Evolutionary conservation across 2,113 vertebrate genomes (phyloP).

Genomic region (Odocoileus virginianus): DNA sequence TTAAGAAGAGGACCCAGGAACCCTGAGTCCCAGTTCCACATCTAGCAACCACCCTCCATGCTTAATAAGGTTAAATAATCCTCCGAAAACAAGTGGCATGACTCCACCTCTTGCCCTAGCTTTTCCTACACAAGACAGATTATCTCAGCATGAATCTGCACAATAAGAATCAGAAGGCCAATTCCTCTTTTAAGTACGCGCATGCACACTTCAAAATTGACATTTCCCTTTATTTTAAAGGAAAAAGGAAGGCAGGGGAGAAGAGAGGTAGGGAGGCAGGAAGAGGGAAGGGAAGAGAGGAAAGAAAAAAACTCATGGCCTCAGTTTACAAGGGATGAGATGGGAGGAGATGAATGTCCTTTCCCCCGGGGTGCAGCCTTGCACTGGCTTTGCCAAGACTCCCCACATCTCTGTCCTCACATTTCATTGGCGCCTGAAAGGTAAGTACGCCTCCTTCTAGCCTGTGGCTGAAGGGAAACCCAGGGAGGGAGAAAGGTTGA

Average conservation of each 20-base stretch:
- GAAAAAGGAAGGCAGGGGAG: background rate
- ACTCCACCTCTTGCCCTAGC: background rate
- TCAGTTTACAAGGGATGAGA: background rate
- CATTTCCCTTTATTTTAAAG: background rate
- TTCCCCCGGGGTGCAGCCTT: background rate
- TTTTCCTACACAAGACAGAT: background rate
- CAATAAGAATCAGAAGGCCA: background rate
- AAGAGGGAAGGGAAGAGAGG: background rate
- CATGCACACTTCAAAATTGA: background rate
- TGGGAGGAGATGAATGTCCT: background rate
- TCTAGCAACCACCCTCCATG: background rate
- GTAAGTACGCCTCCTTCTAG: conserved; percentile 65
- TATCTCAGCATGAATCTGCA: background rate
- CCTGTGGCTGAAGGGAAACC: conserved; percentile 54
- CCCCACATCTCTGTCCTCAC: background rate
- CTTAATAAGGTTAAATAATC: background rate
- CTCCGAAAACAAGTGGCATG: background rate
- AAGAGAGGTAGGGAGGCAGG: fast-evolving
- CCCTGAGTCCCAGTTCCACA: background rate
- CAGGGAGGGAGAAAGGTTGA: conserved; percentile 47
- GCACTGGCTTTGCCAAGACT: background rate
- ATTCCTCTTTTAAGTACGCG: background rate
- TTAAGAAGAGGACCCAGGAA: background rate
- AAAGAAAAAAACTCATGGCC: background rate
- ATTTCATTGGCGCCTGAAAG: background rate